These are phyloP conservation scores for Perca fluviatilis DNA, from an alignment of 2,113 vertebrate species.

Conservation along the genomic window DNA sequence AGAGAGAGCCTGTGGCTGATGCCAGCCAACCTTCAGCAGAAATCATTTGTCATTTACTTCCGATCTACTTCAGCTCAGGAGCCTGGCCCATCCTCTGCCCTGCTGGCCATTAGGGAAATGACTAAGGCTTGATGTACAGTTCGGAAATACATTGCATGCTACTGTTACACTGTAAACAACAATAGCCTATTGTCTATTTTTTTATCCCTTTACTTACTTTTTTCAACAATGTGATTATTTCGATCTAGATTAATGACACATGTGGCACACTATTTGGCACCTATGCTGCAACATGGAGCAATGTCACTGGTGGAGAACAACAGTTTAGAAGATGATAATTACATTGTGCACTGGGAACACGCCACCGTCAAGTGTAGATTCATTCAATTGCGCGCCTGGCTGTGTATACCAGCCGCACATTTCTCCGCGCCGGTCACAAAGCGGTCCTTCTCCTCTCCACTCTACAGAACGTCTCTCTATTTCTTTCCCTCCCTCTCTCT, in stretches of 20 bases:
- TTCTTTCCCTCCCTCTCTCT: too few species aligned
- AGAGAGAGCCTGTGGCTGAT: neutral
- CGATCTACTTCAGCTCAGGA: constrained; percentile 1
- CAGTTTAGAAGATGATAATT: neutral
- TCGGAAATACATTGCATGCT: neutral
- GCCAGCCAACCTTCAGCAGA: constrained; percentile 26
- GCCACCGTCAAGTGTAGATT: too few species aligned
- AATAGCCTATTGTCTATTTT: too few species aligned
- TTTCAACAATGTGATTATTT: too few species aligned
- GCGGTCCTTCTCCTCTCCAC: too few species aligned
- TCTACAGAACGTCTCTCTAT: too few species aligned
- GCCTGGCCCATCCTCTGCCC: neutral
- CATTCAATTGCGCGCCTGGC: too few species aligned
- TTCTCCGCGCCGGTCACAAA: too few species aligned
- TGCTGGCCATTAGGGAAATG: neutral
- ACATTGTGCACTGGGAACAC: too few species aligned
- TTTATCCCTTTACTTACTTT: neutral
- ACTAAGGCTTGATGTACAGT: neutral
- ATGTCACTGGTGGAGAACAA: neutral
- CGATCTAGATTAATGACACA: too few species aligned
- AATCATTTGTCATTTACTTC: constrained; percentile 71
- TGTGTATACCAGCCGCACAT: too few species aligned
- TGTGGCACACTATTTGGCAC: neutral
- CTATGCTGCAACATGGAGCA: neutral
- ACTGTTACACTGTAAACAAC: neutral